phyloP scores from a whole-genome alignment of 2,797 vertebrate genomes.

The Euthynnus affinis region DNA sequence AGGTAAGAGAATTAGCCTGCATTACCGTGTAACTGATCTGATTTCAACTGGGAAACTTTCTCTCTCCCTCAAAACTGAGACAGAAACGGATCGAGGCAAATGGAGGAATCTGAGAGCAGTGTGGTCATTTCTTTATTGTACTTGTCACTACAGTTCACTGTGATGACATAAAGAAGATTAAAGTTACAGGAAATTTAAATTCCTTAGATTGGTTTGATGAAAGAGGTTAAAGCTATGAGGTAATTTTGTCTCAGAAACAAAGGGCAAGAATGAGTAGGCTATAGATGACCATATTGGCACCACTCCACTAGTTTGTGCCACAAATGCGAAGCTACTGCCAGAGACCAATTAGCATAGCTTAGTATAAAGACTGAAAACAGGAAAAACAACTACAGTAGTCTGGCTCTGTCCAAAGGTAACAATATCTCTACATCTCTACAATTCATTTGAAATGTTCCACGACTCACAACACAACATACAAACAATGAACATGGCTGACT shows the following conservation, averaged over 20 bases:
- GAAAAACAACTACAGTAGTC: not conserved
- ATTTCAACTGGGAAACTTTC: constrained; percentile 55
- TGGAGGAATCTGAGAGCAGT: constrained; percentile 24
- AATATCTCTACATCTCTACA: not conserved
- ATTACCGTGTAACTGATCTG: constrained; percentile 75
- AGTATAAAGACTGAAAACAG: not conserved
- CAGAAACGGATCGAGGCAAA: constrained; percentile 39
- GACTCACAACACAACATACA: no score
- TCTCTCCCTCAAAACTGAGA: constrained; percentile 8
- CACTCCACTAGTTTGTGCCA: not conserved
- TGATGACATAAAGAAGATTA: constrained; percentile 46
- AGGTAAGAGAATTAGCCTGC: constrained; percentile 60
- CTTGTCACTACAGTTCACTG: constrained; percentile 33
- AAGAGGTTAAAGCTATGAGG: constrained; percentile 27
- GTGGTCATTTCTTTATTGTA: constrained; percentile 39
- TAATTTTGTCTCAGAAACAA: constrained; percentile 29
- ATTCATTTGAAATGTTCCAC: not conserved
- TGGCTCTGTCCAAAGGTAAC: not conserved
- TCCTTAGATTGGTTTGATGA: constrained; percentile 47
- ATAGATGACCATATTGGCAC: not conserved
- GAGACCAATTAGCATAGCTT: not conserved
- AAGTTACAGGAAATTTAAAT: constrained; percentile 39
- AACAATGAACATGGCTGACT: no score
- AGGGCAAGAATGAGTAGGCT: not conserved
- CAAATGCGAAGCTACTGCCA: not conserved